These are phyloP conservation scores for Dasysyrphus albostriatus DNA, from an alignment of 2,888 invertebrate species.

Conservation along the genomic window DNA sequence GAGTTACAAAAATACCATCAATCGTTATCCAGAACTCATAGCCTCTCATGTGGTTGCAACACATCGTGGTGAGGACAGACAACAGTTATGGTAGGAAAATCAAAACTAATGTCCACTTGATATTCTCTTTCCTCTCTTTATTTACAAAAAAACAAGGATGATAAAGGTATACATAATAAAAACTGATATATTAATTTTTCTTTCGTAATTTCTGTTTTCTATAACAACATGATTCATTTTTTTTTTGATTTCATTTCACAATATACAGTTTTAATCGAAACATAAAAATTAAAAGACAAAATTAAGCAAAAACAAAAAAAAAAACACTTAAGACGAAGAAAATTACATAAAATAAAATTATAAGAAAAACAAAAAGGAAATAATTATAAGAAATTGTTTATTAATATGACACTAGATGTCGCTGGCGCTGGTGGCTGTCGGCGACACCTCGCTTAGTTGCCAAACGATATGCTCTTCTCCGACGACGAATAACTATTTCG, in stretches of 20 bases:
- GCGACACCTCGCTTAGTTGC: slow-evolving; percentile 78
- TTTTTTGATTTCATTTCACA: slow-evolving; percentile 14
- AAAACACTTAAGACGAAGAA: slow-evolving; percentile 66
- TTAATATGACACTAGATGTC: slow-evolving; percentile 74
- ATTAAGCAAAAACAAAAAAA: slow-evolving; percentile 15
- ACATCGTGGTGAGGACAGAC: slow-evolving; percentile 47
- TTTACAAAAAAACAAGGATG: slow-evolving; percentile 70
- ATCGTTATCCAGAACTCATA: slow-evolving; percentile 49
- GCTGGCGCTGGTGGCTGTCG: slow-evolving; percentile 34
- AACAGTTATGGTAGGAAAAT: background rate
- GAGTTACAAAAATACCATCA: slow-evolving; percentile 50
- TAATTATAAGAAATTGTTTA: slow-evolving; percentile 38
- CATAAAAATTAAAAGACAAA: slow-evolving; percentile 16
- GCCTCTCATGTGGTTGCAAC: slow-evolving; percentile 45
- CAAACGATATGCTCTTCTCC: slow-evolving; percentile 83
- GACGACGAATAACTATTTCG: slow-evolving; percentile 77
- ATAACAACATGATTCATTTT: slow-evolving; percentile 10
- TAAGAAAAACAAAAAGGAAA: slow-evolving; percentile 29
- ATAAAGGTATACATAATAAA: slow-evolving; percentile 62
- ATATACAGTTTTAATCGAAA: slow-evolving; percentile 54
- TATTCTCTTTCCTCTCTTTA: slow-evolving; percentile 67
- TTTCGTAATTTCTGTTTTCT: slow-evolving; percentile 23
- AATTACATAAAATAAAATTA: slow-evolving; percentile 44
- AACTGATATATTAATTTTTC: slow-evolving; percentile 61
- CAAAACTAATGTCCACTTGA: slow-evolving; percentile 11